Conservation (phyloP, 2,888 invertebrate genomes). For the Pomacea canaliculata region DNA sequence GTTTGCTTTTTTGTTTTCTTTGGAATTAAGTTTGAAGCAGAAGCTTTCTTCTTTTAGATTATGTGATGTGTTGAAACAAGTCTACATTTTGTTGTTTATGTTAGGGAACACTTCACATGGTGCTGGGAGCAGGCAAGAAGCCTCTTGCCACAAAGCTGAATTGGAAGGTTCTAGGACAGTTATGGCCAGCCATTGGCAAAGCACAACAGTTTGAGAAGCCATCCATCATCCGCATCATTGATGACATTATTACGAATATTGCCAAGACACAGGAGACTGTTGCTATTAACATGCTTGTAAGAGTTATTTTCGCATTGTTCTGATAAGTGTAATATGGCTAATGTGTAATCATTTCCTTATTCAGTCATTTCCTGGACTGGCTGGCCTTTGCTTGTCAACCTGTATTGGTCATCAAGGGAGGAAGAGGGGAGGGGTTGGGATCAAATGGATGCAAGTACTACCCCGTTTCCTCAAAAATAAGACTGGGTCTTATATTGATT, state of each 20-base stretch:
- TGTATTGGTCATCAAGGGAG: too few relatives aligned
- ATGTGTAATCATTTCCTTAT: background rate
- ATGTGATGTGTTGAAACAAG: too few relatives aligned
- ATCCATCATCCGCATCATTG: constrained; percentile 69
- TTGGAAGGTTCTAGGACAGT: constrained; percentile 79
- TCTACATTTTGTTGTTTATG: constrained; percentile 24
- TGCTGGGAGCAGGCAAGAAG: constrained; percentile 77
- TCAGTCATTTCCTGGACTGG: background rate
- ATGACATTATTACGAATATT: constrained; percentile 68
- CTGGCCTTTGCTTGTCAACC: background rate
- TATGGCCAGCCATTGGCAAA: constrained; percentile 83
- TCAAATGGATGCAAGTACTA: too few relatives aligned
- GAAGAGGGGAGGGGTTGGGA: too few relatives aligned
- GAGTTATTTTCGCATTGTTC: background rate
- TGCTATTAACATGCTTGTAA: constrained; percentile 47
- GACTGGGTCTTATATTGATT: too few relatives aligned
- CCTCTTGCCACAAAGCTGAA: constrained; percentile 80
- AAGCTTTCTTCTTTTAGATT: too few relatives aligned
- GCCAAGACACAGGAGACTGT: constrained; percentile 65
- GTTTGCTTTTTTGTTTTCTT: too few relatives aligned
- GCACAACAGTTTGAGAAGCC: constrained; percentile 89
- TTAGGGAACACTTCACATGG: constrained; percentile 82
- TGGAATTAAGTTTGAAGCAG: too few relatives aligned
- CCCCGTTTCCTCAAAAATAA: too few relatives aligned
- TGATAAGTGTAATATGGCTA: background rate